Percentiles rank a stretch among this genome's conserved stretches.
Evolutionary conservation across 2,888 invertebrate genomes (phyloP).

Genomic region (Meiosimyza decipiens): DNA sequence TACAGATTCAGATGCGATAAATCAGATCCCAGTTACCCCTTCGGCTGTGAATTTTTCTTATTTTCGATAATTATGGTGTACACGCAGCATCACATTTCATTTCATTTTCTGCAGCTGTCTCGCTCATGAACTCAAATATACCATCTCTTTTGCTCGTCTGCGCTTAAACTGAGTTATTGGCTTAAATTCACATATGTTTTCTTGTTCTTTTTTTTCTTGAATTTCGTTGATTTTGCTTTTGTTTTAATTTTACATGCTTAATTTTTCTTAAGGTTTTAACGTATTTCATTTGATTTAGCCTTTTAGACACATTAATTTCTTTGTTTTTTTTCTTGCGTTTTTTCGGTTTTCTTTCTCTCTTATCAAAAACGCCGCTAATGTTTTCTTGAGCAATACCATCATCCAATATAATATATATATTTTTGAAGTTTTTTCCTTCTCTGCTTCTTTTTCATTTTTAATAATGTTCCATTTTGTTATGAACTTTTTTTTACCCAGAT

Average conservation of each 20-base stretch:
- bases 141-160: not conserved
- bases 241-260: slow-evolving; percentile 5
- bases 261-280: slow-evolving; percentile 22
- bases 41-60: slow-evolving; percentile 57
- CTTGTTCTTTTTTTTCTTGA: not conserved
- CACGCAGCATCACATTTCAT: slow-evolving; percentile 49
- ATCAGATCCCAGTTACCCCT: slow-evolving; percentile 58
- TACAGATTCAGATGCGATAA: slow-evolving; percentile 52
- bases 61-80: slow-evolving; percentile 58
- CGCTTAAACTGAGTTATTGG: not conserved
- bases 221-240: not conserved
- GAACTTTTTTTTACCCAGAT: not conserved
- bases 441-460: slow-evolving; percentile 2
- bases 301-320: slow-evolving; percentile 22
- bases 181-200: not conserved
- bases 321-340: not conserved
- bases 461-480: slow-evolving; percentile 5
- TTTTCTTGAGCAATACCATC: slow-evolving; percentile 1
- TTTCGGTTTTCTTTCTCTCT: not conserved
- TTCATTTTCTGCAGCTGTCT: slow-evolving; percentile 10
- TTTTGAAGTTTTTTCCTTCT: not conserved
- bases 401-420: not conserved
- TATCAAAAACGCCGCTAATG: slow-evolving; percentile 20
- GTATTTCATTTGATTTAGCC: slow-evolving; percentile 18
- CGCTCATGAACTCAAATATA: not conserved